Evolutionary conservation across 2,113 vertebrate genomes (phyloP).

Genomic region (Vulpes ferrilata): DNA sequence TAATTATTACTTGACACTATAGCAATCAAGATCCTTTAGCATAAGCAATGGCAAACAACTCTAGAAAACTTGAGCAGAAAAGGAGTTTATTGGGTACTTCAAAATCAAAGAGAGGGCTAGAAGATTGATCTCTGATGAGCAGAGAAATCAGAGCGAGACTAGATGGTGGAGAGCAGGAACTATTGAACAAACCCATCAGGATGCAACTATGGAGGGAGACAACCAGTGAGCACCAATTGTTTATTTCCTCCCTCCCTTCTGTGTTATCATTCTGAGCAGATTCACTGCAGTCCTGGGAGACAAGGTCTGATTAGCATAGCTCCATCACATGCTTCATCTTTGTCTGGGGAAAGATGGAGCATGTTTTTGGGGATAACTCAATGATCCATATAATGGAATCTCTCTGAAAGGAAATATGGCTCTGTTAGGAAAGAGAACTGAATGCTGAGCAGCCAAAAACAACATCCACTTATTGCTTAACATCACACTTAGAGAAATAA

Average conservation of each 20-base stretch:
- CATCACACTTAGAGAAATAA: slow-evolving; percentile 4
- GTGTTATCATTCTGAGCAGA: not conserved
- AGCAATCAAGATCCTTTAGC: slow-evolving; percentile 6
- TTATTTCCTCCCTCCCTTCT: not conserved
- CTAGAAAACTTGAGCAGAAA: not conserved
- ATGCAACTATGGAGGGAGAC: not conserved
- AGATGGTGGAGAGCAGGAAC: not conserved
- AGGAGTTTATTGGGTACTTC: not conserved
- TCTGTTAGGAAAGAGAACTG: not conserved
- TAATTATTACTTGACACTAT: not conserved
- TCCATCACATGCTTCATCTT: not conserved
- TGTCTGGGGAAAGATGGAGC: not conserved
- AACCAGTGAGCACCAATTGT: too few species aligned
- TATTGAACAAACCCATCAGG: not conserved
- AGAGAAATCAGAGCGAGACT: not conserved
- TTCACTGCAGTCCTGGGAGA: not conserved
- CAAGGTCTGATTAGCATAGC: not conserved
- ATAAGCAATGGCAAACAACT: slow-evolving; percentile 2
- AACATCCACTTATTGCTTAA: not conserved
- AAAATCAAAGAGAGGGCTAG: not conserved
- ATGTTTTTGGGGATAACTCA: not conserved
- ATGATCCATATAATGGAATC: not conserved
- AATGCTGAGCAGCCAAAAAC: not conserved
- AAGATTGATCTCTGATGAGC: not conserved
- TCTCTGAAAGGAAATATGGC: not conserved